Evolutionary conservation across 2,113 vertebrate genomes (phyloP).

Genomic region (Cinclus cinclus): DNA sequence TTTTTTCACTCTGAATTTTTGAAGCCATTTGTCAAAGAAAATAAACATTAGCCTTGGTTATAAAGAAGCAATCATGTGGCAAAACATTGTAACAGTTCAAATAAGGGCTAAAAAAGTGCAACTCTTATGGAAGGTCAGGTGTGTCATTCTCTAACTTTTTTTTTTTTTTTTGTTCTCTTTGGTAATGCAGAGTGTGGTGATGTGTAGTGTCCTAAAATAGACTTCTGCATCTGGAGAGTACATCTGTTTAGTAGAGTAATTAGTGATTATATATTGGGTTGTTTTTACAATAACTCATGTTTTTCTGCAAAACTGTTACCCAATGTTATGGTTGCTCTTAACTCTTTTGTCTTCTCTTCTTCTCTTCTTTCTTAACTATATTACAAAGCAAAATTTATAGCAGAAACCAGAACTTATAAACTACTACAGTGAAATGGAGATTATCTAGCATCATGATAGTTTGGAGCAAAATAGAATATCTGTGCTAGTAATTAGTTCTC

Average conservation of each 20-base stretch:
- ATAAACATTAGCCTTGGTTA: not conserved
- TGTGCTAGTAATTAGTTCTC: not conserved
- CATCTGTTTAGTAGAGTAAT: not conserved
- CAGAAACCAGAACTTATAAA: not conserved
- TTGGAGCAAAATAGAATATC: not conserved
- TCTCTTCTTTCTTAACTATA: not conserved
- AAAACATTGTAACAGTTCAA: not conserved
- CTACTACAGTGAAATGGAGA: not conserved
- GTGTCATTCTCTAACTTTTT: not conserved
- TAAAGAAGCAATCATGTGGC: not conserved
- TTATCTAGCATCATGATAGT: not conserved
- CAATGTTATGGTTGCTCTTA: not conserved
- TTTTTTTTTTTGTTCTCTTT: not conserved
- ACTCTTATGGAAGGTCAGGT: not conserved
- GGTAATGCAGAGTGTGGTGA: not conserved
- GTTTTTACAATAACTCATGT: not conserved
- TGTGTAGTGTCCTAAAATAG: not conserved
- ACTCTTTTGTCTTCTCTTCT: not conserved
- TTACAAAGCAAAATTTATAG: not conserved
- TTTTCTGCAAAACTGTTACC: not conserved
- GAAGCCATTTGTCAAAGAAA: not conserved
- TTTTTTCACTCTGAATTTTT: not conserved
- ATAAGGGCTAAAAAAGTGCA: not conserved
- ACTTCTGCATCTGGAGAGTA: not conserved
- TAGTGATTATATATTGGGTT: not conserved